Conservation (phyloP, 2,113 vertebrate genomes). For the Pomatostomus ruficeps region DNA sequence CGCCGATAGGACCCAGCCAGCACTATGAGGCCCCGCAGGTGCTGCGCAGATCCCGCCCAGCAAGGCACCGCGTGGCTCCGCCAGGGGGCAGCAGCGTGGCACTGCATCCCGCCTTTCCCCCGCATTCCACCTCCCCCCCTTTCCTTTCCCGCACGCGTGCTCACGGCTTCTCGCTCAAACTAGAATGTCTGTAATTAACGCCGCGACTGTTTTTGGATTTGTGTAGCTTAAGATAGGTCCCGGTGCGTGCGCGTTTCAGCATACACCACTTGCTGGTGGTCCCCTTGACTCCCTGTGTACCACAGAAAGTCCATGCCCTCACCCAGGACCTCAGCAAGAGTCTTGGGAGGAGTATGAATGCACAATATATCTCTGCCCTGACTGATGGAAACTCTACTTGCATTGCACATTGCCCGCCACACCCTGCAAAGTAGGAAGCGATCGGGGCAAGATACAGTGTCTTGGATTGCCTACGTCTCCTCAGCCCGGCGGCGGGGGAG, state of each 20-base stretch:
- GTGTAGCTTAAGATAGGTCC: not conserved
- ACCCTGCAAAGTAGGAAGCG: conserved; percentile 57
- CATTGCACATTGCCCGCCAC: conserved; percentile 10
- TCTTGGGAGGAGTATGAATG: not conserved
- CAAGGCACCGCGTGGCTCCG: not conserved
- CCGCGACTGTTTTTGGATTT: not conserved
- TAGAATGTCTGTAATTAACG: not conserved
- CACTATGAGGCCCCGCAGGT: not conserved
- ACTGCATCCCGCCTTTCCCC: not conserved
- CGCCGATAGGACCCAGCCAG: not conserved
- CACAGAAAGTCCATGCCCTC: not conserved
- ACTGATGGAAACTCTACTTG: not conserved
- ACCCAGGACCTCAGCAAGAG: not conserved
- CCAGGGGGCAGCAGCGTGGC: not conserved
- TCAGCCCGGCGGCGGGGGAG: not conserved
- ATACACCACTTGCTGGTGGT: not conserved
- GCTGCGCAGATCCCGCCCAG: not conserved
- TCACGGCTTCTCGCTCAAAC: not conserved
- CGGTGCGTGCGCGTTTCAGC: not conserved
- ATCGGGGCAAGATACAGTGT: conserved; percentile 57
- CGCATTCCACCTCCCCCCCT: not conserved
- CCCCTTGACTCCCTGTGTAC: not conserved
- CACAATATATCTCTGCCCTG: not conserved
- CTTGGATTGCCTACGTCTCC: conserved; percentile 29
- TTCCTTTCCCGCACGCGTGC: too few relatives aligned